Evolutionary conservation across 2,797 vertebrate genomes (phyloP).

Genomic region (Liparis tanakae): DNA sequence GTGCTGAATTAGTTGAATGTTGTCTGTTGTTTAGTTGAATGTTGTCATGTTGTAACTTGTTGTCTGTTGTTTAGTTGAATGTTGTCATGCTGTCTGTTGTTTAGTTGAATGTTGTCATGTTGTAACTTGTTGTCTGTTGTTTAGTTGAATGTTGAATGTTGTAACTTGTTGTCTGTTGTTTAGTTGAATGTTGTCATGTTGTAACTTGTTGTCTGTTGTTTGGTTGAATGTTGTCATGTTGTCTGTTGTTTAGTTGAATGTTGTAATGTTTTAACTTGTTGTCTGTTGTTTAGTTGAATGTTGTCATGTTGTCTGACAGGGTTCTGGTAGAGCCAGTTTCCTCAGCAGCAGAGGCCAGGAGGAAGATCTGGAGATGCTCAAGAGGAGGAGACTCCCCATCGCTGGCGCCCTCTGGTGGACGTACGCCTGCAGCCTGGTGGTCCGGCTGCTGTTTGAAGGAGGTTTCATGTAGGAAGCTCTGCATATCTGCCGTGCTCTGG

Average conservation of each 20-base stretch:
- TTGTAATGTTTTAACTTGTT: too few relatives aligned
- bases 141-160: background rate
- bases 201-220: too few relatives aligned
- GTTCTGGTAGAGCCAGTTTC: conserved; percentile 55
- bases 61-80: background rate
- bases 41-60: background rate
- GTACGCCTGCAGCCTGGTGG: conserved; percentile 78
- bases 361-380: conserved; percentile 68
- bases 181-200: too few relatives aligned
- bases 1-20: too few relatives aligned
- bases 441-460: conserved; percentile 78
- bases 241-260: too few relatives aligned
- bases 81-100: background rate
- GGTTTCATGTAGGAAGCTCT: conserved; percentile 74
- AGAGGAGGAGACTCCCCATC: conserved; percentile 69
- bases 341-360: conserved; percentile 59
- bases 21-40: too few relatives aligned
- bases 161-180: too few relatives aligned
- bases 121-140: too few relatives aligned
- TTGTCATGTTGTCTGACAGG: conserved; percentile 27
- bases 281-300: background rate
- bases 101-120: background rate
- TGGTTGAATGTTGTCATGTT: too few relatives aligned
- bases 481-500: background rate
- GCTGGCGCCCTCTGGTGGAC: conserved; percentile 81